Base-by-base conservation (phyloP, 2,888 invertebrate genomes). In the Pristionchus japonicus region DNA sequence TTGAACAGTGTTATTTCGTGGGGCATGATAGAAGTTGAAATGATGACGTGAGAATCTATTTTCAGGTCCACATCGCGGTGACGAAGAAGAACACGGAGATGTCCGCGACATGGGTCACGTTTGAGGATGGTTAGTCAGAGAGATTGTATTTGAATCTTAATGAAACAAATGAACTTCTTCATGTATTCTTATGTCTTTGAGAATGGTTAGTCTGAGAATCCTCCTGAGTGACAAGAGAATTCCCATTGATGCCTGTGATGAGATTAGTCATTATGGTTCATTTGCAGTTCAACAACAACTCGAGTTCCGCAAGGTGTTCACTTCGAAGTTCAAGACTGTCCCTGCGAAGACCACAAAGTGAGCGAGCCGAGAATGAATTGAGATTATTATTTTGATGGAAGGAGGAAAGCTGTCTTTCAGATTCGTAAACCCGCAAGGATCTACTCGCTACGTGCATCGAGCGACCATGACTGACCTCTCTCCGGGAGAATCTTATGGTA, bases 391-490 rank as follows among this genome's bases (percentile, higher is more conserved):
- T n/a, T n/a, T n/a, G n/a, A n/a, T n/a, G n/a, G n/a, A n/a, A n/a
- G n/a, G n/a, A n/a, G n/a, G n/a, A n/a, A n/a, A n/a, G n/a, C n/a
- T n/a, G n/a, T n/a, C 4, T 27, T 70, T 61, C 89, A 90, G 85
- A 70, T 88, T 88, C 20, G 89, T 89, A 77, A 89, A 90, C 61
- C 89, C 90, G 7, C 47, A 52, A 0, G 91, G 90, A 23, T 88
- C 92, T 61, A 89, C 88, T 11, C 89, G 93, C 23, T 97, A 96
- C 95, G 97, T 97, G 89, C 97, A 98, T 94, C 96, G 96, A 93
- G 97, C 97, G 31, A 94, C 94, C 67, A 94, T 98, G 88, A 91
- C 89, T 0, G 89, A 91, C 61, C 89, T 91, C 43, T 89, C 89
- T 49, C 90, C 90, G 4, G 87, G 88, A 20, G 90, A 92, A 0